Base-by-base conservation (phyloP, 1,140 invertebrate genomes). In the Cephus cinctus region DNA sequence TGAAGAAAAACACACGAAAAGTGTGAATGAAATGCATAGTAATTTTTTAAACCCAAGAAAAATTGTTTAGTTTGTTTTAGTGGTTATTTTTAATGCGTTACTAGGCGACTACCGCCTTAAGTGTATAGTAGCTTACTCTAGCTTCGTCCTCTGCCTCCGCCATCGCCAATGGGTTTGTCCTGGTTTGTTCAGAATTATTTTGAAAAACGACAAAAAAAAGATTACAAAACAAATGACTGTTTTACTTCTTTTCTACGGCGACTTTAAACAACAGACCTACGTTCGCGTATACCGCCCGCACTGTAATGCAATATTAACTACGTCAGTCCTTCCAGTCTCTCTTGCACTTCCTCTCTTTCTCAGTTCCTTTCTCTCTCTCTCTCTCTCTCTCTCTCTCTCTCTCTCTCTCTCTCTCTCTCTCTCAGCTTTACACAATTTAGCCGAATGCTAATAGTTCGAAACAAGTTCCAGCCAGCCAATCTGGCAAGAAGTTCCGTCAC, bases 51-150 rank as follows among this genome's bases (percentile, higher is more conserved):
- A n/a, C n/a, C n/a, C n/a, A n/a, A n/a, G n/a, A n/a, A n/a, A n/a
- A n/a, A n/a, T n/a, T n/a, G n/a, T n/a, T n/a, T n/a, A n/a, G n/a
- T n/a, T n/a, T n/a, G n/a, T n/a, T n/a, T n/a, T n/a, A n/a, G n/a
- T n/a, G n/a, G n/a, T n/a, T n/a, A n/a, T n/a, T n/a, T n/a, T n/a
- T n/a, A n/a, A n/a, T n/a, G n/a, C n/a, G n/a, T n/a, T n/a, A n/a
- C n/a, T n/a, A n/a, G n/a, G n/a, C n/a, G n/a, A n/a, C n/a, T n/a
- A n/a, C n/a, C n/a, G n/a, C n/a, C n/a, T n/a, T n/a, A n/a, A n/a
- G n/a, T n/a, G n/a, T n/a, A n/a, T n/a, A n/a, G n/a, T n/a, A n/a
- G 43, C 71, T 72, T 67, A 73, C 71, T 69, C 52, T 71, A 18
- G 70, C 71, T 36, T 75, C 71, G 20, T 71, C 61, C 35, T 46